Percentiles rank a stretch among this genome's conserved stretches.
Conservation (phyloP, 2,113 vertebrate genomes). For the Rallus limicola region DNA sequence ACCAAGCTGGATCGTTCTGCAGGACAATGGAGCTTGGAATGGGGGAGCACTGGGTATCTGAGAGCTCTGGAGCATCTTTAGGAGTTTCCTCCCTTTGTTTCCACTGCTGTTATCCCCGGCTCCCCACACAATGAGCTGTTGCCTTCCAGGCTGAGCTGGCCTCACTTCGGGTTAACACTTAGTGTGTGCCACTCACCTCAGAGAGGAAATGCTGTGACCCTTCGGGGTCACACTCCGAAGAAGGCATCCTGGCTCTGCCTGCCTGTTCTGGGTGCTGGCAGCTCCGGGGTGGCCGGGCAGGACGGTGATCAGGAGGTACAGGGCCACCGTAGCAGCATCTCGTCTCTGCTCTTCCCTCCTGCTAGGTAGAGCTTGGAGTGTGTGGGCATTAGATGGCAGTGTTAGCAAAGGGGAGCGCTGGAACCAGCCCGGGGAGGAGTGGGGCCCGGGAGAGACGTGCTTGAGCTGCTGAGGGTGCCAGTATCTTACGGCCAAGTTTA, state of each 20-base stretch:
- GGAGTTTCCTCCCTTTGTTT: not conserved
- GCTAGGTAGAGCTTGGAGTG: rapidly evolving
- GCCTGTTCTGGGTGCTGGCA: rapidly evolving
- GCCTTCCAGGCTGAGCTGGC: not conserved
- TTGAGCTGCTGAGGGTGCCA: not conserved
- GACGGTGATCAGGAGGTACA: rapidly evolving
- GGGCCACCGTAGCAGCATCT: not conserved
- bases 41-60: not conserved
- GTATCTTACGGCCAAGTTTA: not conserved
- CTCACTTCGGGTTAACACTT: rapidly evolving
- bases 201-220: not conserved
- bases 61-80: no score
- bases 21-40: not conserved
- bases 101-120: no score
- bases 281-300: not conserved
- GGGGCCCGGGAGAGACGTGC: not conserved
- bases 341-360: no score
- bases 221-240: no score
- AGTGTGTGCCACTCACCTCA: no score
- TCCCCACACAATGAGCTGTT: rapidly evolving
- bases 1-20: not conserved
- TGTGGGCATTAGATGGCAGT: constrained; percentile 27
- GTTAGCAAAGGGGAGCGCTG: not conserved
- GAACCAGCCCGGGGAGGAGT: not conserved
- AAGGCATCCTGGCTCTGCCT: rapidly evolving